Percentiles rank a stretch among this genome's conserved stretches.
Conservation (phyloP, 1,140 invertebrate genomes). For the Myzus persicae region DNA sequence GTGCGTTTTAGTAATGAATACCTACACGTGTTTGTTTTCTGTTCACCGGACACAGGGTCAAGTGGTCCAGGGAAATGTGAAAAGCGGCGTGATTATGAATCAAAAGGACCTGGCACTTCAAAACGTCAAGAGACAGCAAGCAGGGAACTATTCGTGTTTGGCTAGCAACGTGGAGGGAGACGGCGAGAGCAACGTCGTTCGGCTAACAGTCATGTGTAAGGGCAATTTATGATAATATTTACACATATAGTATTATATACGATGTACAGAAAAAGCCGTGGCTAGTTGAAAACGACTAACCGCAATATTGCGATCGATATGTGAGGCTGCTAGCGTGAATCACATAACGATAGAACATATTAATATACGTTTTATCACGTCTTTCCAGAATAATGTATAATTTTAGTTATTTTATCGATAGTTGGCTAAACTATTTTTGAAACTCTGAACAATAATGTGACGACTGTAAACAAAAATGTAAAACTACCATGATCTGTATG, state of each 20-base stretch:
- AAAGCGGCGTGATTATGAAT: constrained; percentile 82
- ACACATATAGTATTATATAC: background rate
- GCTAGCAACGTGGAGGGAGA: constrained; percentile 90
- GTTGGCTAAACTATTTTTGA: background rate
- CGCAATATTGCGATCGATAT: background rate
- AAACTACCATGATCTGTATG: background rate
- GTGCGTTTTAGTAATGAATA: constrained; percentile 51
- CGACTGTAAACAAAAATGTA: no score
- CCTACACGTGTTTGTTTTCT: constrained; percentile 44
- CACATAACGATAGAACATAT: background rate
- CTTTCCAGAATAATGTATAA: background rate
- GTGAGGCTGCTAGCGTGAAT: background rate
- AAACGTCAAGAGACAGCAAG: constrained; percentile 77
- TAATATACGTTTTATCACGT: background rate
- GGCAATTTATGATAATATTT: constrained; percentile 62
- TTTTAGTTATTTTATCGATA: background rate
- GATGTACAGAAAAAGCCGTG: background rate
- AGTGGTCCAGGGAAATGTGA: constrained; percentile 80
- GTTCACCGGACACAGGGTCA: constrained; percentile 71
- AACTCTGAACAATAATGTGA: background rate
- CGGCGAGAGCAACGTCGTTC: constrained; percentile 79
- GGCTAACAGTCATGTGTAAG: constrained; percentile 91
- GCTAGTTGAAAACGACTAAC: background rate
- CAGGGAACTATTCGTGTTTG: constrained; percentile 86
- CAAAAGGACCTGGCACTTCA: constrained; percentile 81